Conservation (phyloP, 2,797 vertebrate species). For the Sus cebifrons region DNA sequence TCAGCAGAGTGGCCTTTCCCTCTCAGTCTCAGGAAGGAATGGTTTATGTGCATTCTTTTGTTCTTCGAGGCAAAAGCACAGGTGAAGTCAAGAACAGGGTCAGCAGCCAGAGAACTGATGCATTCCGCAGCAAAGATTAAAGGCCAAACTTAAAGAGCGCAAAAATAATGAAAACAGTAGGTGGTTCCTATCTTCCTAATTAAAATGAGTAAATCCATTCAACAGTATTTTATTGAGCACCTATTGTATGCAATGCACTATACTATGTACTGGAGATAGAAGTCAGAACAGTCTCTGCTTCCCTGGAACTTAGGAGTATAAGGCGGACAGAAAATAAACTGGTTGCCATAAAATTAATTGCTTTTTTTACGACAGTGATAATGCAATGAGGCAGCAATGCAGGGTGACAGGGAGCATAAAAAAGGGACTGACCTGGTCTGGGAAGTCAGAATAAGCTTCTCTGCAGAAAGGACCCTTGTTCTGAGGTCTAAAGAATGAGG, state of each 20-base stretch:
- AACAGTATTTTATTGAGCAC: background rate
- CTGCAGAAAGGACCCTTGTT: background rate
- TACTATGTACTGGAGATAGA: background rate
- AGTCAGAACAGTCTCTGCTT: background rate
- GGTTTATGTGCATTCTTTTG: background rate
- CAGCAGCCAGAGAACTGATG: background rate
- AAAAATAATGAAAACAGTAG: background rate
- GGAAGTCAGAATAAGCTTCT: background rate
- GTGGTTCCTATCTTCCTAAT: background rate
- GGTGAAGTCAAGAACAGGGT: background rate
- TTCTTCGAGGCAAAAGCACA: constrained; percentile 12
- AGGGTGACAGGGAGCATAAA: background rate
- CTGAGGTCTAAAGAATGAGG: background rate
- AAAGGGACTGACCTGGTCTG: background rate
- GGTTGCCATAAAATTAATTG: background rate
- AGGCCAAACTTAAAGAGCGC: background rate
- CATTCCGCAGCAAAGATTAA: background rate
- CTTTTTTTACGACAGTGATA: background rate
- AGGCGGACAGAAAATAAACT: background rate
- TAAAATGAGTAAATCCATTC: background rate
- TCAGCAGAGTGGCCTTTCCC: background rate
- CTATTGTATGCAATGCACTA: background rate
- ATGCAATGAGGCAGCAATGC: background rate
- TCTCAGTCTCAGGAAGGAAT: background rate
- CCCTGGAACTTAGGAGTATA: background rate